Evolutionary conservation across 2,888 invertebrate species (phyloP).

Genomic region (Caenorhabditis angaria): DNA sequence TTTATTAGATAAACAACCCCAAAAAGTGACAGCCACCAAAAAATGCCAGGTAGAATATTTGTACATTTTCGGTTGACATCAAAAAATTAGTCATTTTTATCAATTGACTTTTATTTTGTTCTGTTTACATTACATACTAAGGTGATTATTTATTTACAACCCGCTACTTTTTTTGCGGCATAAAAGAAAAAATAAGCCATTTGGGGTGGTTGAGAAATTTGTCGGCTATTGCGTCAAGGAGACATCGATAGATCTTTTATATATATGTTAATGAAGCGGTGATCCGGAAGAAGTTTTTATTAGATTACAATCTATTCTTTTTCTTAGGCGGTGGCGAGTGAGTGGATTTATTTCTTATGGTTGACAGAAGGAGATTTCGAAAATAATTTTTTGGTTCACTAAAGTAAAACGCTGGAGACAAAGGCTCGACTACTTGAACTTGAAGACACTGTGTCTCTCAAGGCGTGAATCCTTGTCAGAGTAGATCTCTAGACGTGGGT

Average conservation of each 20-base stretch:
- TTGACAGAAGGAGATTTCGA: background rate
- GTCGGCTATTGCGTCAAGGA: background rate
- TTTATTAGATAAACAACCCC: background rate
- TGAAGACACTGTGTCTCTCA: too few relatives aligned
- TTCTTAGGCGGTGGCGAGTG: background rate
- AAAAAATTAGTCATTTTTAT: background rate
- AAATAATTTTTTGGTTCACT: too few relatives aligned
- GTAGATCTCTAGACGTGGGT: too few relatives aligned
- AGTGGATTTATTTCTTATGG: background rate
- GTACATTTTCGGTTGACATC: background rate
- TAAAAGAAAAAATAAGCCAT: too few relatives aligned
- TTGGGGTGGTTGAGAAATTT: too few relatives aligned
- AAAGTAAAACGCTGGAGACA: too few relatives aligned
- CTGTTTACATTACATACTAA: too few relatives aligned
- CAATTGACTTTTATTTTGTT: too few relatives aligned
- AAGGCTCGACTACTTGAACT: too few relatives aligned
- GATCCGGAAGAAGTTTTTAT: slow-evolving; percentile 1
- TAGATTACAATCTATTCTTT: background rate
- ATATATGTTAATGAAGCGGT: slow-evolving; percentile 4
- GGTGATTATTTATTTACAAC: too few relatives aligned
- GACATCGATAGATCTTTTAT: background rate
- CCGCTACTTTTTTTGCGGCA: too few relatives aligned
- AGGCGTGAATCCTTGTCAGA: too few relatives aligned
- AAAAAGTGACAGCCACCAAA: background rate
- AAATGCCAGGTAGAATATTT: background rate